These are phyloP conservation scores for Chloroceryle amazona DNA, from an alignment of 2,797 vertebrate species.

Conservation along the genomic window DNA sequence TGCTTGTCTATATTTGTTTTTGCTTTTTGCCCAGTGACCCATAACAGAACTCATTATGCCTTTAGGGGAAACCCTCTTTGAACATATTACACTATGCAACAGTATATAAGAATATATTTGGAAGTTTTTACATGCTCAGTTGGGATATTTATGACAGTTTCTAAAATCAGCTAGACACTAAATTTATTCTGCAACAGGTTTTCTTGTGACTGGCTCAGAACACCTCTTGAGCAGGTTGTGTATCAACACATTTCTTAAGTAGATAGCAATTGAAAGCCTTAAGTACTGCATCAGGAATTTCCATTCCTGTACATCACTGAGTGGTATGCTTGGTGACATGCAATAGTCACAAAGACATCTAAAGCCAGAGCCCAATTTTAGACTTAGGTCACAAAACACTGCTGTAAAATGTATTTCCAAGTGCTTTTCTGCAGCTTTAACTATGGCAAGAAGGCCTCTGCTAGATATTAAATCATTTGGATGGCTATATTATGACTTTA, in stretches of 20 bases:
- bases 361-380: background rate
- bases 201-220: background rate
- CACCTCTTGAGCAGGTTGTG: background rate
- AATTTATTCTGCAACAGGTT: background rate
- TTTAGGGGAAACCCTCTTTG: background rate
- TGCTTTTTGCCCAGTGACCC: background rate
- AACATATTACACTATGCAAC: background rate
- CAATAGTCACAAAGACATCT: background rate
- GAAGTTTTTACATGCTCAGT: background rate
- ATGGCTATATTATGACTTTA: background rate
- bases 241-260: background rate
- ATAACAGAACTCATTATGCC: background rate
- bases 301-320: background rate
- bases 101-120: constrained; percentile 40
- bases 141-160: background rate
- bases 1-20: background rate
- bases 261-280: background rate
- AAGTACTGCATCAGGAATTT: background rate
- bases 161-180: background rate
- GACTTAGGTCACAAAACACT: background rate
- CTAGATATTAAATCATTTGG: background rate
- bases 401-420: background rate
- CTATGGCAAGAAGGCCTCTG: background rate
- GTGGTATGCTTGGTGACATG: background rate
- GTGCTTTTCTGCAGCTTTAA: background rate